phyloP scores from a whole-genome alignment of 2,797 vertebrate genomes.

The Cryptoblepharus egeriae region DNA sequence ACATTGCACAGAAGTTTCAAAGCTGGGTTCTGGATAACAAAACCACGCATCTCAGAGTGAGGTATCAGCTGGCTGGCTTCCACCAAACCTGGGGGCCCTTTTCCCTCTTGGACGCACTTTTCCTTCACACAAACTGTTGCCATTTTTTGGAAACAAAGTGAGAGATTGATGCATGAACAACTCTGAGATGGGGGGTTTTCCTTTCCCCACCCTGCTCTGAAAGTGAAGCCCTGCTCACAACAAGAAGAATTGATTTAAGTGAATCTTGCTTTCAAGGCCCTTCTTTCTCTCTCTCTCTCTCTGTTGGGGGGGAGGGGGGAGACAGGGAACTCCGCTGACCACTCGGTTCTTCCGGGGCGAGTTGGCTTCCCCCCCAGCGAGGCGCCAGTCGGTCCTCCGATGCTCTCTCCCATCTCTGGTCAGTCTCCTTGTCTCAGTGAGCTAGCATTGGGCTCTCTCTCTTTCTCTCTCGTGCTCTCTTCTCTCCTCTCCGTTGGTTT shows the following conservation, averaged over 20 bases:
- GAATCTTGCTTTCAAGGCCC: constrained; percentile 79
- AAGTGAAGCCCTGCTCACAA: constrained; percentile 69
- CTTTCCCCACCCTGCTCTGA: constrained; percentile 74
- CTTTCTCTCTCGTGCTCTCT: constrained; percentile 70
- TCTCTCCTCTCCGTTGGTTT: constrained; percentile 89
- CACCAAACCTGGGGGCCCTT: neutral
- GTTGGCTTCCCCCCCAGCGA: constrained; percentile 80
- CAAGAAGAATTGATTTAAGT: constrained; percentile 79
- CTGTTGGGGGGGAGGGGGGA: constrained; percentile 48
- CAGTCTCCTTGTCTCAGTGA: constrained; percentile 80
- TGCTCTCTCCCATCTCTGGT: constrained; percentile 80
- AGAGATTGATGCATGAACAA: constrained; percentile 61
- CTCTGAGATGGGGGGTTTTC: constrained; percentile 83
- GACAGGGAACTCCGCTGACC: constrained; percentile 72
- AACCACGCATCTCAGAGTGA: constrained; percentile 74
- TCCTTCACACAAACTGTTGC: constrained; percentile 60
- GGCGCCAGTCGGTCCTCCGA: constrained; percentile 80
- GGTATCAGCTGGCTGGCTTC: constrained; percentile 60
- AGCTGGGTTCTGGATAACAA: constrained; percentile 72
- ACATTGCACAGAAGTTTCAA: constrained; percentile 69
- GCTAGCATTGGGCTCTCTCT: constrained; percentile 82
- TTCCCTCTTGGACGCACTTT: constrained; percentile 56
- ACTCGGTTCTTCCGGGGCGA: constrained; percentile 71
- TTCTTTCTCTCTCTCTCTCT: constrained; percentile 61
- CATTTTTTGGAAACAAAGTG: constrained; percentile 24